Percentiles rank a stretch among this genome's conserved stretches.
Evolutionary conservation across 2,113 vertebrate genomes (phyloP).

Genomic region (Lophura nycthemera): DNA sequence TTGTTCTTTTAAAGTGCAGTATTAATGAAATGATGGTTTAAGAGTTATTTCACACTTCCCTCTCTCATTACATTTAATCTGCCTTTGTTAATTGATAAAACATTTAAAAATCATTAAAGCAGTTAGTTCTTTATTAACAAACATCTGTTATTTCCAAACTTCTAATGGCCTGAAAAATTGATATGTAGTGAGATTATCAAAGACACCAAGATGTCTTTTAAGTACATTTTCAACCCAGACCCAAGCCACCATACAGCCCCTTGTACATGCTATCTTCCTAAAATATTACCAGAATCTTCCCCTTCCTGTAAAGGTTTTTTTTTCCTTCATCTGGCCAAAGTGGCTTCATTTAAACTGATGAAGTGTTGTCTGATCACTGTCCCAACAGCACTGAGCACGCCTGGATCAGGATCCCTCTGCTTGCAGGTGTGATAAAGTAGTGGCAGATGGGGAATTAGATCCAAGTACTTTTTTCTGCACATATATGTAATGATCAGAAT

Average conservation of each 20-base stretch:
- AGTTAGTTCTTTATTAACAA: not conserved
- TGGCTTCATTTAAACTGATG: fast-evolving
- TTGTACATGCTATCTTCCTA: not conserved
- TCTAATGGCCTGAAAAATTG: not conserved
- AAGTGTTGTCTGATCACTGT: not conserved
- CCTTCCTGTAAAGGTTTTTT: not conserved
- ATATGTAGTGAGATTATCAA: not conserved
- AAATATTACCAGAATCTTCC: not conserved
- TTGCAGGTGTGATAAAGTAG: not conserved
- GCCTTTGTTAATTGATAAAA: not conserved
- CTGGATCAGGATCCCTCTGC: not conserved
- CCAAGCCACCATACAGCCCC: not conserved
- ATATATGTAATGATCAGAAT: not conserved
- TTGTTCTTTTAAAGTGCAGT: not conserved
- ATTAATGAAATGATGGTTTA: not conserved
- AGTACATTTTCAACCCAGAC: not conserved
- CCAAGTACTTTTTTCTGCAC: not conserved
- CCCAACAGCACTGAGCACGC: not conserved
- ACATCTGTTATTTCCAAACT: not conserved
- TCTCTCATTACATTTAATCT: not conserved
- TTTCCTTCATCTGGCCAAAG: not conserved
- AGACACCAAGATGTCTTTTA: not conserved
- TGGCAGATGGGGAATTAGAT: not conserved
- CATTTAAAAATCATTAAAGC: not conserved
- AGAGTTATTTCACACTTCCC: not conserved